phyloP scores from a whole-genome alignment of 1,140 invertebrate species.

The Melanaphis sacchari region DNA sequence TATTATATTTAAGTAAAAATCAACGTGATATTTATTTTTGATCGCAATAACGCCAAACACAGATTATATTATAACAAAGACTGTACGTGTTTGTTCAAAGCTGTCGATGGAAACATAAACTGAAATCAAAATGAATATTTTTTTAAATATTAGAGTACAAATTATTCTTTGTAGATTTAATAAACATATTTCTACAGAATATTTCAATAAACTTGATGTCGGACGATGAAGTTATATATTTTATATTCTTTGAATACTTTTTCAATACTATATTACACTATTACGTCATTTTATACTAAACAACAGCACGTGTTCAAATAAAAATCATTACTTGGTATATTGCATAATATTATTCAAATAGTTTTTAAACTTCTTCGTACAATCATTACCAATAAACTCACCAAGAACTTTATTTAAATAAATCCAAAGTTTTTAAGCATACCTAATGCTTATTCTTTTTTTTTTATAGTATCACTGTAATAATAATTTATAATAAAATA shows the following conservation, averaged over 20 bases:
- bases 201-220: background rate
- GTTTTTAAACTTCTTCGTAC: background rate
- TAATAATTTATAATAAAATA: background rate
- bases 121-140: background rate
- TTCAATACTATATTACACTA: background rate
- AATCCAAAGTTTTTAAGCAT: background rate
- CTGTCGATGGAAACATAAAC: background rate
- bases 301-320: constrained; percentile 21
- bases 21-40: background rate
- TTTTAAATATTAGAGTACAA: background rate
- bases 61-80: background rate
- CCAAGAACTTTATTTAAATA: background rate
- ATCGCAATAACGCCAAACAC: background rate
- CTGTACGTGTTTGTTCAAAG: background rate
- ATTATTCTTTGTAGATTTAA: background rate
- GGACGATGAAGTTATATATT: background rate
- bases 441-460: background rate
- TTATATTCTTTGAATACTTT: background rate
- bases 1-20: background rate
- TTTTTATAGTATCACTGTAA: background rate
- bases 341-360: background rate
- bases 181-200: background rate
- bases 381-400: too few species aligned
- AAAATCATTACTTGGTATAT: constrained; percentile 7
- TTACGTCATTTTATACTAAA: background rate